Base-by-base conservation (phyloP, 1,140 invertebrate species). In the Ceratina calcarata region DNA sequence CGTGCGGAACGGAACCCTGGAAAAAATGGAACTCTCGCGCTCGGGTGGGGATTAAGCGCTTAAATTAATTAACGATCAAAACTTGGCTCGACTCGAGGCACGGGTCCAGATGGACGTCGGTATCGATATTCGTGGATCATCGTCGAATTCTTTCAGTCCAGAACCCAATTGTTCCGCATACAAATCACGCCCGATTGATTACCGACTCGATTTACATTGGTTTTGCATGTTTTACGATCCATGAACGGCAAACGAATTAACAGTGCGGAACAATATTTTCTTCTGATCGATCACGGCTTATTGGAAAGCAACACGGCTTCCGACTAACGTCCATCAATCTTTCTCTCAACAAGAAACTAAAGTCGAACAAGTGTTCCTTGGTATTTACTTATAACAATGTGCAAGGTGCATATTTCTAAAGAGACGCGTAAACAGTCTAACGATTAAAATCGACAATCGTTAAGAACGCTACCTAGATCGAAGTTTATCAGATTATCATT, bases 41-140 rank as follows among this genome's bases (percentile, higher is more conserved):
- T 32, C 16, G 65, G 62, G 62, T 45, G 74, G 72, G 85, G 82
- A 89, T 89, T 87, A 88, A 89, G 74, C 78, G 85, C 81, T 89
- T 79, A 87, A 89, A 89, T 89, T 89, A 89, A 89, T 89, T 89
- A 89, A 86, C 85, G 81, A 87, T 86, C 66, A 66, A 37, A 45
- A 45, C 37, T 45, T 32, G 24, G n/a, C n/a, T n/a, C 45, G 24
- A 24, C 69, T 72, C 53, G 66, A 51, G 24, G 62, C 55, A 68
- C 82, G 83, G 78, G 81, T 77, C 78, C 83, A 70, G 66, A 84
- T 62, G 67, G 68, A 55, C 61, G 64, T 58, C 77, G 71, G 78
- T 53, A 72, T 68, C 69, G 70, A 77, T 85, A 22, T 51, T 49
- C 51, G 37, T 51, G 49, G 18, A 8, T 15, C n/a, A 16, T 1